Evolutionary conservation across 2,113 vertebrate genomes (phyloP), one percentile per base, ranked within the genome.

Genomic region (Scophthalmus maximus): DNA sequence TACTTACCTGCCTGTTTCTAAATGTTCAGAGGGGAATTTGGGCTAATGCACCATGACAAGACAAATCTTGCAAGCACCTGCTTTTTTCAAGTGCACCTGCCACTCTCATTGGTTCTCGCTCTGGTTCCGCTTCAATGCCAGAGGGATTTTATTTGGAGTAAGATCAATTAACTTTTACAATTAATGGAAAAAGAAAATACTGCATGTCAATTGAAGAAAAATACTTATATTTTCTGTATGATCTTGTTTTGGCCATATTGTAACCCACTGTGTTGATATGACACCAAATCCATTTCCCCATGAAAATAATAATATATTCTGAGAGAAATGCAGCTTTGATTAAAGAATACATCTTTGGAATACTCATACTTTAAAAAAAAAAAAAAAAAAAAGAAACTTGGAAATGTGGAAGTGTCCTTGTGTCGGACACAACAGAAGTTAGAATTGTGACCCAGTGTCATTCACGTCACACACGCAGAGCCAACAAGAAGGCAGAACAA

Each of bases 11-110:
- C 32, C 42, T 56, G 36, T 58, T 29, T 68, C 66, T 80, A 58
- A 57, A 73, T 72, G 68, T 61, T 76, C 57, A 71, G 76, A 62
- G n/a, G 82, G 66, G 65, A 85, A 51, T 83, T 77, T 81, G 46
- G 70, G 25, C 58, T 83, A 83, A 78, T 76, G 49, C 52, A 49
- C 66, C 73, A 73, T 65, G 67, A 75, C 60, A 65, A 66, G 59
- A 69, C 3, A 27, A 23, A 58, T 12, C 70, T 30, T 57, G 64
- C 50, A 36, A 69, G 42, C 63, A 73, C 57, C 62, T 84, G 67
- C 67, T 76, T 78, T 68, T 80, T 76, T 78, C 23, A 15, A 25
- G 46, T 73, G 56, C 68, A 73, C 59, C 84, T 86, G 73, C 40
- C 27, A 23, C 59, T 60, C 61, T 63, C 30, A 20, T 26, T 42